Percentiles rank a stretch among this genome's conserved stretches.
These are phyloP conservation scores for Eulemur albifrons DNA, from an alignment of 2,797 vertebrate species.

Conservation along the genomic window DNA sequence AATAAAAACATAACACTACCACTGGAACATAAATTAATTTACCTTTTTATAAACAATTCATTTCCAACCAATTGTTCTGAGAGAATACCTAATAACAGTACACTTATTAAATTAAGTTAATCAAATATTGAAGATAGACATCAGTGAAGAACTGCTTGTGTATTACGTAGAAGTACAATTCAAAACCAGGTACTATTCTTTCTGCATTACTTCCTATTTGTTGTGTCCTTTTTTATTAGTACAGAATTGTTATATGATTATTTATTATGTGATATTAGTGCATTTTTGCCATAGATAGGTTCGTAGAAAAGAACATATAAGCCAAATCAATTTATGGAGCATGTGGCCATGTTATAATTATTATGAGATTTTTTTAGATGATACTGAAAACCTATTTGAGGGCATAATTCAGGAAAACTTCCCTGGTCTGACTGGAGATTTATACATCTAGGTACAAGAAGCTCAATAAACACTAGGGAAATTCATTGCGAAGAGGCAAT, in stretches of 20 bases:
- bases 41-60: constrained; percentile 1
- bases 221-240: background rate
- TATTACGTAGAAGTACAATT: background rate
- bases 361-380: background rate
- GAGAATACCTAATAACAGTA: background rate
- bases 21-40: background rate
- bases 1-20: background rate
- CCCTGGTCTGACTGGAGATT: background rate
- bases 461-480: background rate
- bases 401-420: background rate
- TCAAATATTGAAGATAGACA: background rate
- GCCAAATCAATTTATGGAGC: background rate
- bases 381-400: background rate
- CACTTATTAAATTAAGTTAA: constrained; percentile 18
- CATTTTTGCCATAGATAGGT: background rate
- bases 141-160: background rate
- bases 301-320: background rate
- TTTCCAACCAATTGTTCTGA: constrained; percentile 21
- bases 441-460: background rate
- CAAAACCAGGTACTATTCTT: background rate
- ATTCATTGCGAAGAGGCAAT: too few relatives aligned
- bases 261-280: background rate
- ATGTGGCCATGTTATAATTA: background rate
- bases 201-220: background rate
- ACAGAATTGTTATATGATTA: background rate